A percentile compares a stretch with the other conserved stretches of the same genome.
phyloP scores from a whole-genome alignment of 1,140 invertebrate genomes.

The Temnothorax curvispinosus region DNA sequence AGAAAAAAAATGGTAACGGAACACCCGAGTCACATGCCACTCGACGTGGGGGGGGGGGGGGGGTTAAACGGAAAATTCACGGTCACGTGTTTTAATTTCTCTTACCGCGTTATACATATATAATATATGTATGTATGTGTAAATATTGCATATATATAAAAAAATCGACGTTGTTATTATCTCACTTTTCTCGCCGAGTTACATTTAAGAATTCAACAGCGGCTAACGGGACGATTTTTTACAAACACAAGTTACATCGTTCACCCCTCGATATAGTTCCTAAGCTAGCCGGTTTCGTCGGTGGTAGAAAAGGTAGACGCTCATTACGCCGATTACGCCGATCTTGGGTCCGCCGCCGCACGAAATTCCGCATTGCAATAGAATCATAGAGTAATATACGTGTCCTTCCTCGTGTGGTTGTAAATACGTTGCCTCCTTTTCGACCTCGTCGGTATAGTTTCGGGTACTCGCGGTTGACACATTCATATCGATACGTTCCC shows the following conservation, averaged over 20 bases:
- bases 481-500: constrained; percentile 13
- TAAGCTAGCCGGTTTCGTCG: constrained; percentile 74
- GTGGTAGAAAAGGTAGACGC: constrained; percentile 35
- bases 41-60: constrained; percentile 31
- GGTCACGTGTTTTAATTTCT: constrained; percentile 44
- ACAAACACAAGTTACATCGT: constrained; percentile 59
- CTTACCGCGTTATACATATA: neutral
- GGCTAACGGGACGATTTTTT: constrained; percentile 24
- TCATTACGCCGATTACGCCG: constrained; percentile 23
- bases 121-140: constrained; percentile 9
- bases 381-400: constrained; percentile 26
- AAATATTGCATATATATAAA: constrained; percentile 29
- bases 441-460: neutral
- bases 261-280: constrained; percentile 80
- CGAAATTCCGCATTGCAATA: constrained; percentile 71
- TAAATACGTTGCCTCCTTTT: constrained; percentile 62
- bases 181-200: constrained; percentile 17
- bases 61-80: constrained; percentile 18
- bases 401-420: constrained; percentile 19
- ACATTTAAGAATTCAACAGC: constrained; percentile 45
- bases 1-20: constrained; percentile 39
- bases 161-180: constrained; percentile 26
- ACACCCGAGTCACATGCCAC: constrained; percentile 73
- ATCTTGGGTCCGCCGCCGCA: constrained; percentile 65
- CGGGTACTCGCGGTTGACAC: neutral